These are phyloP conservation scores for Ptilorrhoa leucosticta DNA, from an alignment of 2,113 vertebrate genomes.

Conservation along the genomic window DNA sequence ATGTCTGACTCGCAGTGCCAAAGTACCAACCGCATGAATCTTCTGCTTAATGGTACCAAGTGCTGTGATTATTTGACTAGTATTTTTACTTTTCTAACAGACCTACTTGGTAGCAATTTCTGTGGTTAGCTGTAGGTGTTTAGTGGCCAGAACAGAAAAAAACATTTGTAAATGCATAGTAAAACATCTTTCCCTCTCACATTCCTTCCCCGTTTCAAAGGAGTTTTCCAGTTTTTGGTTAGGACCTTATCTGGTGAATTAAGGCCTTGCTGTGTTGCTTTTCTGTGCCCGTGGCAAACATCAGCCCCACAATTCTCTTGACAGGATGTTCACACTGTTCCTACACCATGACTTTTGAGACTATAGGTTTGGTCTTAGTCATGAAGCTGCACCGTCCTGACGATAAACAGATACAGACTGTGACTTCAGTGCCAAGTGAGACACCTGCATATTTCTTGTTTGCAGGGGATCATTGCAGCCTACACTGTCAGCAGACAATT, in stretches of 20 bases:
- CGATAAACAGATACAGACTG: background rate
- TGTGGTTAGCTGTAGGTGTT: background rate
- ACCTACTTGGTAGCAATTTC: background rate
- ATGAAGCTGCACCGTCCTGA: background rate
- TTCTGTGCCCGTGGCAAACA: background rate
- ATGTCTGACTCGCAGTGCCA: background rate
- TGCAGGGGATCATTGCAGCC: background rate
- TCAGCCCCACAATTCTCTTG: background rate
- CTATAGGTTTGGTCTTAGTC: background rate
- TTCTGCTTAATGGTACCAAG: background rate
- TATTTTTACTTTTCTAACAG: background rate
- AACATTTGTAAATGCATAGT: background rate
- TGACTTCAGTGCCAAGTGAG: background rate
- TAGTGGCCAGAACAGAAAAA: background rate
- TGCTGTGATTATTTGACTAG: background rate
- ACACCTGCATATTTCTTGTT: background rate
- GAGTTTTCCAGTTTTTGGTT: background rate
- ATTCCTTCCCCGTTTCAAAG: background rate
- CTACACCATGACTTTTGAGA: background rate
- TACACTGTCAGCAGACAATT: background rate
- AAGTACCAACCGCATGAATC: background rate
- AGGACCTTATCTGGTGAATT: background rate
- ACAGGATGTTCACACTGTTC: background rate
- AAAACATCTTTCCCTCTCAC: background rate
- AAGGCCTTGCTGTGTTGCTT: background rate